Conservation (phyloP, 64 coral and sea anemone species). For the Montipora foliosa region DNA sequence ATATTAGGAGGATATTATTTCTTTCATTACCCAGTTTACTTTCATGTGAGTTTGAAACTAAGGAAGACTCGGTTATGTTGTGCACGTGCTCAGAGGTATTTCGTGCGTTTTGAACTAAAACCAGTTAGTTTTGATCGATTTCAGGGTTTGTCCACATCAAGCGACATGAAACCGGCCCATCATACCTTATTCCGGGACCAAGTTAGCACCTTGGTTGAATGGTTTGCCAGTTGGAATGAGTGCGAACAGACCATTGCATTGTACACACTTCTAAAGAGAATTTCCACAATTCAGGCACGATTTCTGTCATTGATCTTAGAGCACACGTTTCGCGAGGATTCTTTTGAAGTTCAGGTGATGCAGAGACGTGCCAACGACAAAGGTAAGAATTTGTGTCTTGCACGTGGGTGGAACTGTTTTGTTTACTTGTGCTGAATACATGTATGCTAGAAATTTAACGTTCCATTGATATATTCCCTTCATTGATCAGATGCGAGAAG, state of each 20-base stretch:
- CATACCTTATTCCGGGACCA: slow-evolving; percentile 94
- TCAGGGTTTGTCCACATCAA: slow-evolving; percentile 68
- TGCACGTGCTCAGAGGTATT: slow-evolving; percentile 65
- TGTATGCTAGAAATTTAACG: neutral
- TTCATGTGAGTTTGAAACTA: slow-evolving; percentile 7
- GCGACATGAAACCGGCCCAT: slow-evolving; percentile 88
- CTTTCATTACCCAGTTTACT: neutral
- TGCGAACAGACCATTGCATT: slow-evolving; percentile 98
- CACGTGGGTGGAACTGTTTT: slow-evolving; percentile 27
- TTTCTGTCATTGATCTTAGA: slow-evolving; percentile 95
- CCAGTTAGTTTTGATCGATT: slow-evolving; percentile 47
- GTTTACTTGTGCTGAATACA: neutral
- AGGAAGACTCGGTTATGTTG: neutral
- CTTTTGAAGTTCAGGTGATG: slow-evolving; percentile 77
- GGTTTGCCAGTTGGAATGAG: slow-evolving; percentile 98
- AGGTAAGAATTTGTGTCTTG: slow-evolving; percentile 65
- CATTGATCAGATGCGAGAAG: neutral
- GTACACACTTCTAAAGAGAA: slow-evolving; percentile 89
- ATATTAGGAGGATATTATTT: neutral
- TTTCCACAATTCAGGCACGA: slow-evolving; percentile 88
- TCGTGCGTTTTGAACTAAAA: slow-evolving; percentile 21
- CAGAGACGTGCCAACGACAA: slow-evolving; percentile 95
- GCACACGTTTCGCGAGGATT: slow-evolving; percentile 95
- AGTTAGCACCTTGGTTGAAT: slow-evolving; percentile 85
- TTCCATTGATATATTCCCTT: neutral